phyloP scores from a whole-genome alignment of 2,888 invertebrate species.

The Stenchaetothrips biformis region DNA sequence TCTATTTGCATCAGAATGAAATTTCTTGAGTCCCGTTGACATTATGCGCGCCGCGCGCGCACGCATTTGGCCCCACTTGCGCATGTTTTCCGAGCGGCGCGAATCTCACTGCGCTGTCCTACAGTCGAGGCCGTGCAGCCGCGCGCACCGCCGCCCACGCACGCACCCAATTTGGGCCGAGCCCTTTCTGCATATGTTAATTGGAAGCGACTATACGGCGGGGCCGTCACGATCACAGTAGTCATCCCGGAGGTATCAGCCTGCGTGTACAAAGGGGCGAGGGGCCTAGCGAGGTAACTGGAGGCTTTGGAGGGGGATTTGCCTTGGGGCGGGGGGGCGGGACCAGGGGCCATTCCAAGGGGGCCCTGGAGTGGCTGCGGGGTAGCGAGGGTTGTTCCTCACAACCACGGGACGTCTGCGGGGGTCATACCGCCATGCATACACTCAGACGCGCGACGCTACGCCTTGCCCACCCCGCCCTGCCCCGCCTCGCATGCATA shows the following conservation, averaged over 20 bases:
- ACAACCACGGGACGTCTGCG: background rate
- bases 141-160: background rate
- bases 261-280: no score
- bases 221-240: background rate
- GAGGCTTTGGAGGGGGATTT: no score
- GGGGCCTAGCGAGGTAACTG: background rate
- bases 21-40: background rate
- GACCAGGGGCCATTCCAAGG: background rate
- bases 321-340: background rate
- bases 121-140: background rate
- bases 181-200: background rate
- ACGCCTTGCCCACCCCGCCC: background rate
- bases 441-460: background rate
- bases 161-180: background rate
- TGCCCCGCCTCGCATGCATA: slow-evolving; percentile 9
- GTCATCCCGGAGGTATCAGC: no score
- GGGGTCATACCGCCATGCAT: slow-evolving; percentile 11
- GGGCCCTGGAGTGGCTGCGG: background rate
- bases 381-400: background rate
- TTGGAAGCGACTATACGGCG: background rate
- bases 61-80: background rate
- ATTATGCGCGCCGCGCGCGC: background rate
- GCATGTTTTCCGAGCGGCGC: no score
- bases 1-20: no score
- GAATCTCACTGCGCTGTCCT: background rate